Evolutionary conservation across 2,888 invertebrate genomes (phyloP).

Genomic region (Dermolepida albohirtum): DNA sequence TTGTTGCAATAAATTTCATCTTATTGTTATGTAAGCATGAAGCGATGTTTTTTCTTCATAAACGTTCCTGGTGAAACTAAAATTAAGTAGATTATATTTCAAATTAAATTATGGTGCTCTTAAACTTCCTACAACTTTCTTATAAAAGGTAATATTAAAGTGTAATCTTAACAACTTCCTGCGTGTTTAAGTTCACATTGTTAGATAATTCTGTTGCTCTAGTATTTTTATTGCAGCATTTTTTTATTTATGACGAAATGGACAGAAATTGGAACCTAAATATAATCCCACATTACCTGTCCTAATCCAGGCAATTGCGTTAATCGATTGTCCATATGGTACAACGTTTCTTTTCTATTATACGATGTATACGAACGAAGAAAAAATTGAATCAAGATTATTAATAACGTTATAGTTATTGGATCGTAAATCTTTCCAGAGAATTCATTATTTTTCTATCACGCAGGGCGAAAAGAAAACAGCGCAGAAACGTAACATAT

Average conservation of each 20-base stretch:
- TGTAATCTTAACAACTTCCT: conserved; percentile 30
- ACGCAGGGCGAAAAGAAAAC: conserved; percentile 38
- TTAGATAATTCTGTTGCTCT: conserved; percentile 1
- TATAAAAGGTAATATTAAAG: conserved; percentile 24
- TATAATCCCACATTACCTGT: conserved; percentile 17
- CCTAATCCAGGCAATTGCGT: conserved; percentile 18
- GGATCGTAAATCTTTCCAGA: conserved; percentile 43
- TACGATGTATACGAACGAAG: conserved; percentile 3
- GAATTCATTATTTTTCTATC: conserved; percentile 42
- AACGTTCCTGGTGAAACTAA: conserved; percentile 22
- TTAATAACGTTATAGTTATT: conserved; percentile 42
- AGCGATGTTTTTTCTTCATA: conserved; percentile 18
- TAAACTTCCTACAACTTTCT: conserved; percentile 36
- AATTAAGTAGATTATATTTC: conserved; percentile 35
- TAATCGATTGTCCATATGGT: conserved; percentile 28
- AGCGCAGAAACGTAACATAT: conserved; percentile 14
- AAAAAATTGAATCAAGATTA: conserved; percentile 37
- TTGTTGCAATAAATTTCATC: conserved; percentile 3
- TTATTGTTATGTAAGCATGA: conserved; percentile 18
- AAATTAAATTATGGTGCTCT: conserved; percentile 32
- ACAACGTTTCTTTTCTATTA: conserved; percentile 15
- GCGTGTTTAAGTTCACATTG: conserved; percentile 18
- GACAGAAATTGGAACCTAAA: conserved; percentile 19
- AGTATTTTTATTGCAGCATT: conserved; percentile 9
- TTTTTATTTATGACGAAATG: conserved; percentile 24